phyloP scores from a whole-genome alignment of 2,113 vertebrate genomes.

The Microcebus lehilahytsara region DNA sequence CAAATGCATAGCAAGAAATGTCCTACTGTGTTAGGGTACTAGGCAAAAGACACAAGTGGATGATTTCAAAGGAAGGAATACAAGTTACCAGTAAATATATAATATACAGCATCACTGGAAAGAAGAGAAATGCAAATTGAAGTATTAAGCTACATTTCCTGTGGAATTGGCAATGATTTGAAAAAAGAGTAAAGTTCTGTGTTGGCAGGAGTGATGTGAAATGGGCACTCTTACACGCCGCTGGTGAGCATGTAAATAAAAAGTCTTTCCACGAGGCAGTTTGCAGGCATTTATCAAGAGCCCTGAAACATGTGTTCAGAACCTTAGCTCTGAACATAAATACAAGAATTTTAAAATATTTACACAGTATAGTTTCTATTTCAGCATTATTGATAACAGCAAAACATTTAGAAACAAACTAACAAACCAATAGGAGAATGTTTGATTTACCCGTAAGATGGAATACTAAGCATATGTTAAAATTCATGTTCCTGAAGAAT shows the following conservation, averaged over 20 bases:
- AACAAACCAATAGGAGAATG: not conserved
- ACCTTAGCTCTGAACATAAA: not conserved
- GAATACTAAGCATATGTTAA: not conserved
- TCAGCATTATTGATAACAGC: not conserved
- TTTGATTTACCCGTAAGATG: not conserved
- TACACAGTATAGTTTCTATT: not conserved
- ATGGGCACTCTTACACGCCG: not conserved
- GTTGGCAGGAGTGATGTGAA: not conserved
- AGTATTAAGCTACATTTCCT: conserved; percentile 10
- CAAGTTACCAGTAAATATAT: not conserved
- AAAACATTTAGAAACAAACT: not conserved
- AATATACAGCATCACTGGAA: not conserved
- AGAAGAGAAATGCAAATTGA: not conserved
- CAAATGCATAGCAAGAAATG: not conserved
- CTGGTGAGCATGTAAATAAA: not conserved
- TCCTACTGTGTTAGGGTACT: not conserved
- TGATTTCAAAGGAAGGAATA: not conserved
- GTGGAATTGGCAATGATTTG: not conserved
- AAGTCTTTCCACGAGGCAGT: not conserved
- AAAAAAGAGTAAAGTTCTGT: not conserved
- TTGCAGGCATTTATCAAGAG: not conserved
- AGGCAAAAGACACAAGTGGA: not conserved
- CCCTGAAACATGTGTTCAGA: not conserved
- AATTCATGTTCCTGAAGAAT: not conserved
- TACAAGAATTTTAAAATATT: not conserved